A percentile compares a stretch with the other conserved stretches of the same genome.
Conservation (phyloP, 2,888 invertebrate genomes). For the Leucania comma region DNA sequence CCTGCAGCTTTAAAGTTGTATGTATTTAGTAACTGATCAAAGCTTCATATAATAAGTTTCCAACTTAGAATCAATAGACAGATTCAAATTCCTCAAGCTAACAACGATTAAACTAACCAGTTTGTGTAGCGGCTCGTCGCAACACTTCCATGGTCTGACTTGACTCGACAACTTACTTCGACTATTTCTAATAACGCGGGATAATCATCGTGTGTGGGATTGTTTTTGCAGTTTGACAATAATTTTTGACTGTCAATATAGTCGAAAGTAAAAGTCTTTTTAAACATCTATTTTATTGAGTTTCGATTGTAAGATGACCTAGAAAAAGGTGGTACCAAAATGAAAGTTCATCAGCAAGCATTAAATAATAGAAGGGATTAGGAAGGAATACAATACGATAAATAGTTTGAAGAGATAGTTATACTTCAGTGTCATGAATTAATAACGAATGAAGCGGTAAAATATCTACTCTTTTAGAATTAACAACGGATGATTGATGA, state of each 20-base stretch:
- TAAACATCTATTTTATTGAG: not conserved
- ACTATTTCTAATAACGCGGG: conserved; percentile 33
- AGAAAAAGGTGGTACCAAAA: not conserved
- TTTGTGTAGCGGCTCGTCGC: conserved; percentile 16
- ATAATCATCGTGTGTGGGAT: not conserved
- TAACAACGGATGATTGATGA: not conserved
- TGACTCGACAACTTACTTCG: conserved; percentile 29
- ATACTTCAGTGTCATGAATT: not conserved
- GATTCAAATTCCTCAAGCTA: not conserved
- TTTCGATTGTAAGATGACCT: not conserved
- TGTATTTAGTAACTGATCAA: not conserved
- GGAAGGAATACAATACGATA: not conserved
- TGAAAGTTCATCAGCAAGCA: no score
- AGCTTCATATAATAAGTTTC: not conserved
- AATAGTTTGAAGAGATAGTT: not conserved
- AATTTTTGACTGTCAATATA: not conserved
- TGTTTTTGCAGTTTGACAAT: conserved; percentile 13
- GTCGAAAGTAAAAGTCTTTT: no score
- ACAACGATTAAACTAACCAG: conserved; percentile 28
- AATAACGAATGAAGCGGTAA: not conserved
- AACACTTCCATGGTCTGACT: conserved; percentile 22
- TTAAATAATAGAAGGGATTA: no score
- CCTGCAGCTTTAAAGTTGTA: not conserved
- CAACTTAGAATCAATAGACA: not conserved
- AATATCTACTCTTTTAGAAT: not conserved